Evolutionary conservation across 1,140 invertebrate genomes (phyloP), one percentile per base, ranked within the genome.

Genomic region (Nylanderia fulva): DNA sequence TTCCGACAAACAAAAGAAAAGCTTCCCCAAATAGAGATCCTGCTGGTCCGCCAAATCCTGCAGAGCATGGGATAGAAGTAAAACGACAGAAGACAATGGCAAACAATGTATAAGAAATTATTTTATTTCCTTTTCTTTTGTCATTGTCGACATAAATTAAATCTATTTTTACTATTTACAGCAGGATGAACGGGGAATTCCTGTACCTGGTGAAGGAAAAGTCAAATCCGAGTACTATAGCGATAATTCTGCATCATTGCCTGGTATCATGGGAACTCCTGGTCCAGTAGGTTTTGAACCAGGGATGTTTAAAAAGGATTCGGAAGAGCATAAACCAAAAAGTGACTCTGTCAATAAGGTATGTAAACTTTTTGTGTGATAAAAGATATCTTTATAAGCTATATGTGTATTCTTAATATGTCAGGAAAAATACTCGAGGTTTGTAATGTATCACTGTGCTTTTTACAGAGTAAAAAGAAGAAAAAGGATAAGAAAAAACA

Each of bases 221-320:
- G 92, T 95, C 4, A 97, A 97, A 92, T 96, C 96, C 15, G 97
- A 97, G 85, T 97, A 97, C 92, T 96, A 96, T 88, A 97, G 97
- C 18, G 97, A 97, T 91, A 97, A 97, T 94, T 97, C 97, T 2
- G 97, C 96, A 39, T 96, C 97, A 13, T 91, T 97, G 61, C 97
- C 97, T 29, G 97, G 97, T 9, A 95, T 97, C 8, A 95, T 96
- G 87, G 96, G 96, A 27, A 95, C 96, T 13, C 95, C 95, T 1
- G 96, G 96, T 5, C 97, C 97, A 0, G 94, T 97, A 52, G 97
- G 97, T 27, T 98, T 98, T 93, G 97, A 97, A 91, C 97, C 97
- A 1, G 97, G 97, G 82, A 97, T 98, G 97, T 98, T 98, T 89
- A 96, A 96, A 85, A 95, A 95, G 60, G 95, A 96, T 69, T 85